Evolutionary conservation across 2,113 vertebrate species (phyloP).

Genomic region (Stegostoma tigrinum): DNA sequence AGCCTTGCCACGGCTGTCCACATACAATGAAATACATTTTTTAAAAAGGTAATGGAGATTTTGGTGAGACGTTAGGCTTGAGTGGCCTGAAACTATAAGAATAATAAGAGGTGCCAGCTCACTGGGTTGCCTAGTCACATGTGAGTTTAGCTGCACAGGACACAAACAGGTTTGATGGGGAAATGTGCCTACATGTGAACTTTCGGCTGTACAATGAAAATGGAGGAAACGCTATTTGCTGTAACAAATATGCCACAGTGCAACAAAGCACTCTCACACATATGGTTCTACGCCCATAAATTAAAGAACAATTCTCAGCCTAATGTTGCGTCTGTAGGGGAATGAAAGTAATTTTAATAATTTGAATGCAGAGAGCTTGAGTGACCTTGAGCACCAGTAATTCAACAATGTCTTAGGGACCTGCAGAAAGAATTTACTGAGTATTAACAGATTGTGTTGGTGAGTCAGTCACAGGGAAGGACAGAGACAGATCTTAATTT

Average conservation of each 20-base stretch:
- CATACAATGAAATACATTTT: too few relatives aligned
- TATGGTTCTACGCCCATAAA: not conserved
- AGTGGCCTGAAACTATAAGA: not conserved
- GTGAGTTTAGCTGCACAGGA: not conserved
- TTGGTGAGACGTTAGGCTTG: not conserved
- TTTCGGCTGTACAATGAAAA: not conserved
- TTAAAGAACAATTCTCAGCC: not conserved
- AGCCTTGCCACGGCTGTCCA: too few relatives aligned
- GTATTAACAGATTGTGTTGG: conserved; percentile 14
- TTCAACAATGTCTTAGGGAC: not conserved
- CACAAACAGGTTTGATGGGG: not conserved
- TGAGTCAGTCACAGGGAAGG: conserved; percentile 22
- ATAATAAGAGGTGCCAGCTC: not conserved
- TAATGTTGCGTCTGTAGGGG: not conserved
- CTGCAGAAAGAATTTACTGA: not conserved
- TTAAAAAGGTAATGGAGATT: too few relatives aligned
- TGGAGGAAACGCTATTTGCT: not conserved
- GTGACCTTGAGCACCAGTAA: not conserved
- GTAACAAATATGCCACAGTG: not conserved
- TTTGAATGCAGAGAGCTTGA: not conserved
- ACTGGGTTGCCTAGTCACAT: not conserved
- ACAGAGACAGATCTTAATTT: not conserved
- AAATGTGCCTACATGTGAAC: not conserved
- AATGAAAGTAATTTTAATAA: not conserved
- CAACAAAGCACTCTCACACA: not conserved